These are phyloP conservation scores for Pseudopleuronectes americanus DNA, from an alignment of 2,797 vertebrate species.

Conservation along the genomic window DNA sequence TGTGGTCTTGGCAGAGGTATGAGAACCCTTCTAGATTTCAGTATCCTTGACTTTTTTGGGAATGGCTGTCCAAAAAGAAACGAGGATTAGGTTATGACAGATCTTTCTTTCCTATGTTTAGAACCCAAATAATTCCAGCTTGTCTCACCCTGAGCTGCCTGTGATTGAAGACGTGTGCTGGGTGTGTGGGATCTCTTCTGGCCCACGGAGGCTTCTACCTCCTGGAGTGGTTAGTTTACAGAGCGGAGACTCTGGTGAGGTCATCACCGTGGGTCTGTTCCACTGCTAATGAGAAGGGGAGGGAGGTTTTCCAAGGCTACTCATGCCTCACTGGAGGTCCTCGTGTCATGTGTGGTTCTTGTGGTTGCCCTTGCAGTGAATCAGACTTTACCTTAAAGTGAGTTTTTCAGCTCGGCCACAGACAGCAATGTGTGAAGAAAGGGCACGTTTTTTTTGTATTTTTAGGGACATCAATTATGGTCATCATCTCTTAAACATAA, in stretches of 20 bases:
- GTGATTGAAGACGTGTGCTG: slow-evolving; percentile 34
- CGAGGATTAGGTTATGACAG: not conserved
- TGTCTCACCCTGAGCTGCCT: slow-evolving; percentile 19
- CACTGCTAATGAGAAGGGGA: slow-evolving; percentile 69
- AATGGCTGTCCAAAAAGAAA: not conserved
- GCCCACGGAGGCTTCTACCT: slow-evolving; percentile 49
- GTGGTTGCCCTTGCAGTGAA: slow-evolving; percentile 55
- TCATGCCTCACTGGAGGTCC: slow-evolving; percentile 73
- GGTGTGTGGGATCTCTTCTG: slow-evolving; percentile 34
- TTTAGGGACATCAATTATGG: slow-evolving; percentile 14
- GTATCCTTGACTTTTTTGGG: too few species aligned
- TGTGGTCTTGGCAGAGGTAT: too few species aligned
- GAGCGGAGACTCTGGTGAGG: slow-evolving; percentile 64
- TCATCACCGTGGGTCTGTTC: slow-evolving; percentile 64
- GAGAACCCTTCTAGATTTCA: too few species aligned
- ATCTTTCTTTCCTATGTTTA: not conserved
- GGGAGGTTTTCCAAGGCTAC: slow-evolving; percentile 64
- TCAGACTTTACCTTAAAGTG: slow-evolving; percentile 56
- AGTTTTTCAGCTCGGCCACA: slow-evolving; percentile 53
- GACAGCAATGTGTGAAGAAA: slow-evolving; percentile 33
- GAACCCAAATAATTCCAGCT: not conserved
- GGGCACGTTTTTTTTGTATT: slow-evolving; percentile 20
- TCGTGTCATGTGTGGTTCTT: slow-evolving; percentile 67
- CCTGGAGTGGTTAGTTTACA: slow-evolving; percentile 58
- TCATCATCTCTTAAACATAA: slow-evolving; percentile 15